phyloP scores from a whole-genome alignment of 2,113 vertebrate genomes.

The Spizaetus ornatus region DNA sequence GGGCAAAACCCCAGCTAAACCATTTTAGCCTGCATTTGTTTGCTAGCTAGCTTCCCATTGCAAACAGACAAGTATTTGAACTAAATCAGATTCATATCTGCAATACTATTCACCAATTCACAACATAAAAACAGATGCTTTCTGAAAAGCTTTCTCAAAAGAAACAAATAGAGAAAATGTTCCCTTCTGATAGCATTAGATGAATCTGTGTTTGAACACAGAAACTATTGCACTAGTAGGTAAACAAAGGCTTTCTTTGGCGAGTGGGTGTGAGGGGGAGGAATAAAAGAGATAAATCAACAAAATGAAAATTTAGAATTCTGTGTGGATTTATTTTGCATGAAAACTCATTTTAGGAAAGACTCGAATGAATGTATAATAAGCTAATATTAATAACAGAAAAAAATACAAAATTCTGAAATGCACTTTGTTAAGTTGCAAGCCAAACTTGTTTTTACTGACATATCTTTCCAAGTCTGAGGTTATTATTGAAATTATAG shows the following conservation, averaged over 20 bases:
- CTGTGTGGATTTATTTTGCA: background rate
- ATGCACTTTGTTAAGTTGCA: background rate
- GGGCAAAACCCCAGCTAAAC: background rate
- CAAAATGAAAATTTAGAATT: background rate
- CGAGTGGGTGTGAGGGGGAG: accelerated
- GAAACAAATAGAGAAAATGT: background rate
- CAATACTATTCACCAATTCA: background rate
- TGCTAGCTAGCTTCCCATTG: background rate
- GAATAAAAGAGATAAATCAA: background rate
- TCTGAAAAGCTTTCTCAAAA: background rate
- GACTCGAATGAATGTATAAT: background rate
- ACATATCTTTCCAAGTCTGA: slow-evolving; percentile 3
- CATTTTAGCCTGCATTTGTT: background rate
- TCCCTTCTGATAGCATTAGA: background rate
- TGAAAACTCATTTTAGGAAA: background rate
- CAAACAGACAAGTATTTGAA: background rate
- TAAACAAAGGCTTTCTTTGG: background rate
- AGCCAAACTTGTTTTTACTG: slow-evolving; percentile 11
- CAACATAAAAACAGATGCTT: background rate
- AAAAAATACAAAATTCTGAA: background rate
- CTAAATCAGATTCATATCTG: background rate
- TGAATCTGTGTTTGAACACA: background rate
- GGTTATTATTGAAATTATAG: slow-evolving; percentile 11
- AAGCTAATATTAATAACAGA: background rate
- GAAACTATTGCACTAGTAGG: background rate